Base-by-base conservation (phyloP, 2,888 invertebrate genomes). In the Syrphus vitripennis region DNA sequence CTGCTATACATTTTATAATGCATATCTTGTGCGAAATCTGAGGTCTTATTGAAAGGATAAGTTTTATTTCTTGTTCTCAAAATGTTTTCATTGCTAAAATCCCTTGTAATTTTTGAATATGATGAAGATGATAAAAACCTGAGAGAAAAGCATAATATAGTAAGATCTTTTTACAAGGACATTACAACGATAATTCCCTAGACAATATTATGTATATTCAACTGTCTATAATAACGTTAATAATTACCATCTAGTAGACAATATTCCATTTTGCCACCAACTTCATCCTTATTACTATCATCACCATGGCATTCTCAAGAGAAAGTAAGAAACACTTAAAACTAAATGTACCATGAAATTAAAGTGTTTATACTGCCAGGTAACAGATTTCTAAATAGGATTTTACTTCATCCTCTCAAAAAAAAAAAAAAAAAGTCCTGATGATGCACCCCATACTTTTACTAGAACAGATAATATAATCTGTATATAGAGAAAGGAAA, bases 261-360 rank as follows among this genome's bases (percentile, higher is more conserved):
- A 72, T 77, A 80, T 71, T 84, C 71, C 12, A 26, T 14, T 71
- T 76, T 81, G 21, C 76, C 61, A 61, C 31, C 37, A 14, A 14
- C 34, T 19, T 29, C 42, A 69, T 37, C 45, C 24, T 55, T 26
- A 45, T 29, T 16, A 40, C 37, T 14, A 37, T 42, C 45, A 29
- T 29, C 65, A 31, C 21, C 34, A 40, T 40, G n/a, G 4, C 4
- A 19, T 34, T 14, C 67, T 61, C 4, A 2, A 40, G 34, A 26
- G 5, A 59, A 50, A 34, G 7, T 21, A n/a, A 71, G 34, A 72
- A 78, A 74, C 76, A 87, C 82, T 83, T 87, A 86, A n/a, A 88
- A 88, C 87, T 89, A 89, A 90, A 90, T 89, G 89, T 89, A 89
- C 89, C 90, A 89, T 90, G 89, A 90, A 90, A 90, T 90, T 89